These are phyloP conservation scores for Callocephalon fimbriatum DNA, from an alignment of 2,113 vertebrate genomes.

Conservation along the genomic window DNA sequence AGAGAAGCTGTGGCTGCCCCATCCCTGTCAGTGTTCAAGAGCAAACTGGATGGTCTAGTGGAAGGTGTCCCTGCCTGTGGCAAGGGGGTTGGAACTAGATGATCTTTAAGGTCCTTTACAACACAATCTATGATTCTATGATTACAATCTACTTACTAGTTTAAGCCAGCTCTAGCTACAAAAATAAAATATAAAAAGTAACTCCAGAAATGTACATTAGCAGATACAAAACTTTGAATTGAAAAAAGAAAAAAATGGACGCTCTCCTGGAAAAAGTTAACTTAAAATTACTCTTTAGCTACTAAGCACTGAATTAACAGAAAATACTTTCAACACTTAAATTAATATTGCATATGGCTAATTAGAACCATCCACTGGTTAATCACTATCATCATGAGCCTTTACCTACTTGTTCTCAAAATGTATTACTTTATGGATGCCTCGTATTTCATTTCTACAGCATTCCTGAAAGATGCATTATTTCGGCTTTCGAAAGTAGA, in stretches of 20 bases:
- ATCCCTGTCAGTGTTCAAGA: not conserved
- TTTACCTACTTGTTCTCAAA: not conserved
- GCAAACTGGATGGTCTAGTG: not conserved
- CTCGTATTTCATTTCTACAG: not conserved
- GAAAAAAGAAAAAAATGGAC: not conserved
- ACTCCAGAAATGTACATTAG: not conserved
- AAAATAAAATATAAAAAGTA: not conserved
- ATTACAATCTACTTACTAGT: not conserved
- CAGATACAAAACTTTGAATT: not conserved
- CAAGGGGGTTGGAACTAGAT: not conserved
- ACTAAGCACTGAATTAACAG: not conserved
- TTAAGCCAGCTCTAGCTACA: not conserved
- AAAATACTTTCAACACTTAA: not conserved
- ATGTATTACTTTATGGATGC: not conserved
- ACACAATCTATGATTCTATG: not conserved
- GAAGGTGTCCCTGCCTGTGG: not conserved
- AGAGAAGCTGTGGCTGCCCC: not conserved
- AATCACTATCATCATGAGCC: not conserved
- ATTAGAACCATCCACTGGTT: not conserved
- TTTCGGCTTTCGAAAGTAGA: not conserved
- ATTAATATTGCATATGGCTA: not conserved
- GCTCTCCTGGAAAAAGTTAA: not conserved
- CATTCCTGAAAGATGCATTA: not conserved
- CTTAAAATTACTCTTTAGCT: not conserved
- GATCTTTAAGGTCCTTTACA: not conserved